These are phyloP conservation scores for Coregonus ussuriensis DNA, from an alignment of 2,797 vertebrate species.

Conservation along the genomic window DNA sequence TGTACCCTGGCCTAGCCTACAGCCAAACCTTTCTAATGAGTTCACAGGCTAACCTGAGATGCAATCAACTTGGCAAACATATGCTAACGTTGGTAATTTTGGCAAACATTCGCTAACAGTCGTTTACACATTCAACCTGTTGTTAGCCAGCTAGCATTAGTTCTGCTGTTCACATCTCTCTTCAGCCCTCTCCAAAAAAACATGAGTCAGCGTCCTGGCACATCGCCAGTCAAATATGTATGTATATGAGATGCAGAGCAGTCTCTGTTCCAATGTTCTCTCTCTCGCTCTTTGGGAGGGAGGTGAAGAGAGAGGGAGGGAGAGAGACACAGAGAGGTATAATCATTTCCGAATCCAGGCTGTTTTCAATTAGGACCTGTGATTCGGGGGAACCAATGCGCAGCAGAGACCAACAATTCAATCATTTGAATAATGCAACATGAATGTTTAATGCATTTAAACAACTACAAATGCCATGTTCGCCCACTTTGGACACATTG, in stretches of 20 bases:
- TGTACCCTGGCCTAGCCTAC: not conserved
- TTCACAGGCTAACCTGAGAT: not conserved
- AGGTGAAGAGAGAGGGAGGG: too few species aligned
- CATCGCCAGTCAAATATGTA: not conserved
- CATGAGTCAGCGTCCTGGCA: not conserved
- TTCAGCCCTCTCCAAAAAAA: not conserved
- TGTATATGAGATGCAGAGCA: too few species aligned
- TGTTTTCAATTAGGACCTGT: not conserved
- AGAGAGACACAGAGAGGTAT: not conserved
- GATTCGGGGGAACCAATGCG: not conserved
- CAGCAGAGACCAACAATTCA: not conserved
- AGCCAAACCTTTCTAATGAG: not conserved
- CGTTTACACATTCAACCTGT: too few species aligned
- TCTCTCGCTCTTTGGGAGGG: too few species aligned
- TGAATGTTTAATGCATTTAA: too few species aligned
- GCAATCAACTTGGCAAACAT: not conserved
- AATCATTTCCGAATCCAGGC: not conserved
- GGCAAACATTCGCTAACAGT: too few species aligned
- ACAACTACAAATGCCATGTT: too few species aligned
- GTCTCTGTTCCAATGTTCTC: too few species aligned
- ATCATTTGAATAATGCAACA: too few species aligned
- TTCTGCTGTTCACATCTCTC: not conserved
- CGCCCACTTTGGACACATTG: too few species aligned
- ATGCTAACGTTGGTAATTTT: not conserved
- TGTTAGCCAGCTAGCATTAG: not conserved